Percentiles rank a stretch among this genome's conserved stretches.
phyloP scores from a whole-genome alignment of 2,797 vertebrate genomes.

The Acrossocheilus wenchowensis region DNA sequence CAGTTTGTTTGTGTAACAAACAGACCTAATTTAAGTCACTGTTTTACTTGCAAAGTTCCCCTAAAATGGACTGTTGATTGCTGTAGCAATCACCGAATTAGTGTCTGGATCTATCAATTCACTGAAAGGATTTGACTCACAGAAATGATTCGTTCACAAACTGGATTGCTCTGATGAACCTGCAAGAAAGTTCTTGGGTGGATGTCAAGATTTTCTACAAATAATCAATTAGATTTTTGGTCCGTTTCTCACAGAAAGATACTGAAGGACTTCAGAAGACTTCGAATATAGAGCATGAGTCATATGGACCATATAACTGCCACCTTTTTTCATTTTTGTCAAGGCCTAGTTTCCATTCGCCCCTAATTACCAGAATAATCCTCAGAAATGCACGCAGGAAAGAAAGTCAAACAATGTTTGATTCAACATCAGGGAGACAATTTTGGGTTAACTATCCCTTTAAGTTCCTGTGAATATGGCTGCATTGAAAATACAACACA shows the following conservation, averaged over 20 bases:
- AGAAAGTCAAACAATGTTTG: background rate
- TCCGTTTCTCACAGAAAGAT: background rate
- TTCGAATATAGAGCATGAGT: background rate
- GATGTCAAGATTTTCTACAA: background rate
- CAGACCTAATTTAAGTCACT: background rate
- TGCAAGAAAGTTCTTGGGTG: background rate
- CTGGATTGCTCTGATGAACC: background rate
- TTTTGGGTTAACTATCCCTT: background rate
- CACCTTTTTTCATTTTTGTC: background rate
- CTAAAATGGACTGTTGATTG: background rate
- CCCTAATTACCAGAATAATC: background rate
- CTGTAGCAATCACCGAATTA: background rate
- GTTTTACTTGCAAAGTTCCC: background rate
- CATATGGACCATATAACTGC: background rate
- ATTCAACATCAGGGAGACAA: background rate
- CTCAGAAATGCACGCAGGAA: background rate
- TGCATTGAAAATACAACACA: slow-evolving; percentile 26
- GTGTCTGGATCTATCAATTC: background rate
- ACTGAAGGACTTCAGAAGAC: background rate
- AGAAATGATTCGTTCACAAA: background rate
- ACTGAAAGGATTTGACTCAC: background rate
- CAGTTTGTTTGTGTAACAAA: background rate
- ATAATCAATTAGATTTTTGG: background rate
- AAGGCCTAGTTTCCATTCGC: background rate
- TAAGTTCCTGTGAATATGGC: slow-evolving; percentile 29